Evolutionary conservation across 2,888 invertebrate species (phyloP), one percentile per base, ranked within the genome.

Genomic region (Geotrupes spiniger): DNA sequence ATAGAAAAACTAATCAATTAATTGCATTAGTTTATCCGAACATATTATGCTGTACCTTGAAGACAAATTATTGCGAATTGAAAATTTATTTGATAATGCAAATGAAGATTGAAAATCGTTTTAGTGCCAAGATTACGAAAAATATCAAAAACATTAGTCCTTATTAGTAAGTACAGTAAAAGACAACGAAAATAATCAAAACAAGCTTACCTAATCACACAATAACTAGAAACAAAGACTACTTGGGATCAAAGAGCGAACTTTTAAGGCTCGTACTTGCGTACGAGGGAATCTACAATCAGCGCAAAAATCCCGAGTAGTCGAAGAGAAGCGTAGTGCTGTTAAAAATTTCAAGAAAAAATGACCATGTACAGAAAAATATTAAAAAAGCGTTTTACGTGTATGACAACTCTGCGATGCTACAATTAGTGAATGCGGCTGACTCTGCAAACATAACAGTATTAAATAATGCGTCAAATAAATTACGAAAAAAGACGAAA

Each of bases 341-440:
- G 62, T 63, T 65, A 62, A 57, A 62, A 57, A 52, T 57, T 52
- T 53, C 56, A 50, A 36, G 33, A 42, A 42, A 42, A 16, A 29
- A 42, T 29, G 33, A 42, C 29, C 29, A 31, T 14, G 55, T 52
- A 54, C 41, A 54, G 58, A 58, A 46, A 53, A 46, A 58, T 51
- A 48, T 61, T 66, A 65, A 61, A 38, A 58, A 70, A 70, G 68
- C 68, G 64, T 65, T 66, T 50, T 71, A 72, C 67, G 69, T 70
- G 70, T 67, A 65, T 69, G 59, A 67, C 68, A 70, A 66, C 62
- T 68, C 69, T 68, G 70, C 68, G 69, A 65, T 69, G 69, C 70
- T 72, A 71, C 70, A 69, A 69, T 70, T 71, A 70, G 69, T 70
- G 69, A 67, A 69, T 68, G 70, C 68, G 66, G 68, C 66, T 65